A percentile compares a stretch with the other conserved stretches of the same genome.
Evolutionary conservation across 2,888 invertebrate genomes (phyloP).

Genomic region (Rambutsinella grinnellia): DNA sequence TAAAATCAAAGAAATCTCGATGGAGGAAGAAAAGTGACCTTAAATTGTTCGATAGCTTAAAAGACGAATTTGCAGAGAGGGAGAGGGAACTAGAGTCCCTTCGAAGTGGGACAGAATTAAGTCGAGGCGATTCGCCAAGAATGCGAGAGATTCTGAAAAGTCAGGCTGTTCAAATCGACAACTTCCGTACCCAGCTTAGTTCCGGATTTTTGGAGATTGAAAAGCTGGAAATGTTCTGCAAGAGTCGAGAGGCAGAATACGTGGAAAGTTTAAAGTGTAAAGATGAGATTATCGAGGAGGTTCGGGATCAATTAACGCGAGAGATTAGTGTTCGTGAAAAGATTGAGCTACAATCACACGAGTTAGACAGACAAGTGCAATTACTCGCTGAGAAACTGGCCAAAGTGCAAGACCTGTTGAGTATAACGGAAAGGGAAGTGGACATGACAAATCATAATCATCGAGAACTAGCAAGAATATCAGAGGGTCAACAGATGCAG

Average conservation of each 20-base stretch:
- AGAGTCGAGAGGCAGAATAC: constrained; percentile 59
- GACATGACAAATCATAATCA: constrained; percentile 50
- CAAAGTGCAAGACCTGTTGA: constrained; percentile 50
- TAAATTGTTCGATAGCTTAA: constrained; percentile 60
- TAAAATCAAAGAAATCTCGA: constrained; percentile 64
- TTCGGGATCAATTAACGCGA: constrained; percentile 45
- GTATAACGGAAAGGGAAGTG: constrained; percentile 52
- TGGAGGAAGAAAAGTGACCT: constrained; percentile 66
- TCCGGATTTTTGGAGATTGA: constrained; percentile 64
- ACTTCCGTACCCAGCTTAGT: constrained; percentile 60
- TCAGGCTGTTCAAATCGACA: constrained; percentile 63
- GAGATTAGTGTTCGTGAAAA: constrained; percentile 56
- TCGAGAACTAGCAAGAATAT: constrained; percentile 50
- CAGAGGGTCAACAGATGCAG: constrained; percentile 51
- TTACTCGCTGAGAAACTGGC: constrained; percentile 46
- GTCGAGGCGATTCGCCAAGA: constrained; percentile 56
- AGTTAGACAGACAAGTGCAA: constrained; percentile 58
- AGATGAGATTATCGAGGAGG: constrained; percentile 60
- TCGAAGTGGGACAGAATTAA: constrained; percentile 46
- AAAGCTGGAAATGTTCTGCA: constrained; percentile 70
- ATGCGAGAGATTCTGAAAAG: constrained; percentile 61
- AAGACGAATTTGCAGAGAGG: constrained; percentile 60
- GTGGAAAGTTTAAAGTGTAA: constrained; percentile 60
- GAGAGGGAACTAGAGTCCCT: constrained; percentile 60
- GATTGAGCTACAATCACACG: constrained; percentile 40